Base-by-base conservation (phyloP, 2,888 invertebrate species). In the Tubulanus polymorphus region DNA sequence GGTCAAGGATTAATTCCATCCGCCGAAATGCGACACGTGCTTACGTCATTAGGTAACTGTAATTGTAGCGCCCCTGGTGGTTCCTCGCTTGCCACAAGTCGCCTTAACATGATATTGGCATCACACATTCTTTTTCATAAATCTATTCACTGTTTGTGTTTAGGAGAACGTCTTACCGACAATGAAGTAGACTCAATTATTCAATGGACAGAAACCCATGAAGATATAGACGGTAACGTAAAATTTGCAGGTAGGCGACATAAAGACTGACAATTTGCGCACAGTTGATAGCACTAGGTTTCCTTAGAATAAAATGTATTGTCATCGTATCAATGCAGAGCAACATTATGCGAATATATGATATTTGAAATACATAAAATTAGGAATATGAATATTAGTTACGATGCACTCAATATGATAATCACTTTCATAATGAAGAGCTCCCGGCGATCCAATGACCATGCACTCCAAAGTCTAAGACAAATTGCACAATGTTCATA, bases 1-100 rank as follows among this genome's bases (percentile, higher is more conserved):
- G 97, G 97, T 81, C 90, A 96, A 74, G 96, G 99, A 69, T 88
- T 86, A 75, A 96, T 99, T 91, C 87, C 97, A 80, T 87, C 88
- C 74, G 97, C 94, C 83, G 97, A 99, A 84, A 87, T 99, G 79
- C 88, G 93, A 81, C 95, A 99, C 86, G 91, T 92, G 74, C 89
- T 99, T 71, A 84, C 94, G 68, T 87, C 93, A 64, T 86, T 99
- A 80, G 97, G 95, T 93, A 80, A 81, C 82, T 63, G n/a, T n/a
- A n/a, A n/a, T n/a, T n/a, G 23, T 50, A 2, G n/a, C 12, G 37
- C 10, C 18, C 18, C 37, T 20, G 28, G 29, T 27, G 15, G 15
- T 28, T 28, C 46, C 18, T 28, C 29, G 28, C 10, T 32, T 32
- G 1, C 32, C 1, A 8, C 8, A 12, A 35, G 3, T 25, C 32